Percentiles rank a stretch among this genome's conserved stretches.
These are phyloP conservation scores for Plectus sambesii DNA, from an alignment of 1,140 invertebrate genomes.

Conservation along the genomic window DNA sequence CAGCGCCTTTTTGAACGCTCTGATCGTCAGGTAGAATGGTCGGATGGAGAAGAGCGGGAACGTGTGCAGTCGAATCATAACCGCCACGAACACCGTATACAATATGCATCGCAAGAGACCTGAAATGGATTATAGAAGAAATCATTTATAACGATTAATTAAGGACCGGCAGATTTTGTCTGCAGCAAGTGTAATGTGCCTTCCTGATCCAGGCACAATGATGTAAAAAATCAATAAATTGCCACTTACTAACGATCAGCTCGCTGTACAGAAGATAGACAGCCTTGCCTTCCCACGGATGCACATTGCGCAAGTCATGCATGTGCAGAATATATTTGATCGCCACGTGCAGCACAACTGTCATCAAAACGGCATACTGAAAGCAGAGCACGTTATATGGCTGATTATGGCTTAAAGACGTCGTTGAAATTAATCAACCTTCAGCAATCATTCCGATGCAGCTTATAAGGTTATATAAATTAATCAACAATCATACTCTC, in stretches of 20 bases:
- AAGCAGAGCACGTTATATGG: too few species aligned
- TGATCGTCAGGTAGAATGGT: slow-evolving; percentile 95
- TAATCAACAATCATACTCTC: too few species aligned
- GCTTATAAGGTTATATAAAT: neutral
- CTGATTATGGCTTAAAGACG: too few species aligned
- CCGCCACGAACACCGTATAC: slow-evolving; percentile 81
- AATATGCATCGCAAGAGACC: slow-evolving; percentile 69
- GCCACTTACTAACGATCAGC: slow-evolving; percentile 72
- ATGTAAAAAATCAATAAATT: slow-evolving; percentile 4
- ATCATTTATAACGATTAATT: too few species aligned
- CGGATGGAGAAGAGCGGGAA: slow-evolving; percentile 93
- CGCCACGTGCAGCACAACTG: slow-evolving; percentile 78
- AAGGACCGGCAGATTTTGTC: neutral
- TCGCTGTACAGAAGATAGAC: slow-evolving; percentile 93
- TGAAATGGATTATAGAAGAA: too few species aligned
- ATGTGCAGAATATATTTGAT: slow-evolving; percentile 86
- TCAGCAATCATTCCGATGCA: neutral
- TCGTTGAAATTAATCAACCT: slow-evolving; percentile 13
- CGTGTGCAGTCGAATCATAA: slow-evolving; percentile 95
- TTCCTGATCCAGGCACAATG: neutral
- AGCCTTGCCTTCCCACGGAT: slow-evolving; percentile 98
- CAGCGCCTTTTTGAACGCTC: slow-evolving; percentile 92
- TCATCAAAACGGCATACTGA: slow-evolving; percentile 84
- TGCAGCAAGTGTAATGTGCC: slow-evolving; percentile 4
- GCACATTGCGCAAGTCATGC: slow-evolving; percentile 62